Base-by-base conservation (phyloP, 1,140 invertebrate genomes). In the Nebria ingens region DNA sequence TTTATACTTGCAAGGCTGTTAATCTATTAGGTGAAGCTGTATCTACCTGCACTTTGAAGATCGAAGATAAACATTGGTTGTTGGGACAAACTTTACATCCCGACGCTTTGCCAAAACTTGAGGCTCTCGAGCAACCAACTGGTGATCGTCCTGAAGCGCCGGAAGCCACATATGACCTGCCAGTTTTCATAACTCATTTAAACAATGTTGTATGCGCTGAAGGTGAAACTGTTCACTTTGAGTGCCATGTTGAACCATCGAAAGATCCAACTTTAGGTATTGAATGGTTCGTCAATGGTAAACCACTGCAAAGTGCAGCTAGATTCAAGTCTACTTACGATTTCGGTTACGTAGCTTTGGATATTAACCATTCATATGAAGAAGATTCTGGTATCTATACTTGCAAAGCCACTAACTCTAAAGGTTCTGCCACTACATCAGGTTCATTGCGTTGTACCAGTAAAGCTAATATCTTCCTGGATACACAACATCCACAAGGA, bases 181-280 rank as follows among this genome's bases (percentile, higher is more conserved):
- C 92, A 1, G 85, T 93, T 3, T 94, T 95, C 64, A 91, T 93
- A 51, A 84, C 86, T 40, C 91, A 94, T 70, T 73, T 96, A 51
- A 94, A 94, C 68, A 91, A 95, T 65, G 85, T 94, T 11, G 83
- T 91, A 64, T 89, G 88, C 64, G 84, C 84, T 55, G 94, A 98
- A 77, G 87, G 86, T 51, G 91, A 95, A 56, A 88, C 86, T 57
- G 89, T 86, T 59, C 91, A 93, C 71, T 98, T 99, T 66, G 92
- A 97, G 72, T 96, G 92, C 68, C 86, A 87, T 61, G 90, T 98
- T 2, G 88, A 96, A 69, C 94, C 94, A 29, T 86, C 91, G 11
- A 89, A 91, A 69, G 94, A 98, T 74, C 93, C 93, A 1, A 95
- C 90, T 11, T 84, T 97, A 77, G 87, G 87, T 64, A 89, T 95